Base-by-base conservation (phyloP, 2,113 vertebrate genomes). In the Erpornis zantholeuca region DNA sequence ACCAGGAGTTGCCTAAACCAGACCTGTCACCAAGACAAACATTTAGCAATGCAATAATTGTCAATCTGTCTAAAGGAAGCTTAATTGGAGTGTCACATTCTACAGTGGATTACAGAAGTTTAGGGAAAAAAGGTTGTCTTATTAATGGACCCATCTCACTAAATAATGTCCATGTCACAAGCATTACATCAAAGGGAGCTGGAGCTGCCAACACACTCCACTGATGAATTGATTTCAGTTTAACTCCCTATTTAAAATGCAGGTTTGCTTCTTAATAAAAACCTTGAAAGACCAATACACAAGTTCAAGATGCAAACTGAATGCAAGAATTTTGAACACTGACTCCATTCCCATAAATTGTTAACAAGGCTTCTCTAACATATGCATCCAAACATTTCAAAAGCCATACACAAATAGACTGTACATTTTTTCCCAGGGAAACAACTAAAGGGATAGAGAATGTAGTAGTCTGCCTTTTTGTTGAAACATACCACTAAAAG, bases 161-260 rank as follows among this genome's bases (percentile, higher is more conserved):
- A 75, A 92, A 92, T 86, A 88, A 94, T 36, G 54, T 79, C 63
- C 59, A 13, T 72, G 66, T 91, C 87, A 91, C 83, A 89, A 85
- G 91, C 60, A 83, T 42, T 76, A 44, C 35, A 72, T 77, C 71
- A 91, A 86, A 94, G 53, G 36, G 53, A 72, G 56, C 76, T 49
- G 60, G n/a, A 75, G 60, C 70, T 86, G 82, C 82, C 94, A 95
- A 80, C 92, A 59, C 42, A 83, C 60, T 82, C 70, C 47, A 70
- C 25, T 82, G 82, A 27, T 53, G 68, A 88, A 91, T 18, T 90
- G 79, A 76, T 88, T 90, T 92, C 75, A 78, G 79, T 66, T 94
- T 95, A 82, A 94, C 59, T 82, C 66, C 23, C 72, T 91, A 42
- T 29, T 94, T 95, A 92, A 94, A 92, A 90, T 71, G 59, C 66